Evolutionary conservation across 2,888 invertebrate species (phyloP), one percentile per base, ranked within the genome.

Genomic region (Lepidocyrtoides sp.): DNA sequence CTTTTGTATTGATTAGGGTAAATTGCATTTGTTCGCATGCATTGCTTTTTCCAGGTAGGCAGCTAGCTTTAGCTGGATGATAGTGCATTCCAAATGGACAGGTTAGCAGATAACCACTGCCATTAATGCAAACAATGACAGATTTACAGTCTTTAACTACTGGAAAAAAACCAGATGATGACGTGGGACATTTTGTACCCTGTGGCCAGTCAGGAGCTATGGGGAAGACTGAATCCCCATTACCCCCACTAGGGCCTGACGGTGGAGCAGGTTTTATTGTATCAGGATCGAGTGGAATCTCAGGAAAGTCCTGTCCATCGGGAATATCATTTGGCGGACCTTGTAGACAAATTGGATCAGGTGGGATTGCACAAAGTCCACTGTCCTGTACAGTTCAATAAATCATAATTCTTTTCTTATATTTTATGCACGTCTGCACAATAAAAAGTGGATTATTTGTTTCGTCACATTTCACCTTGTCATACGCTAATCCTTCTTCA

Each of bases 401-500:
- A n/a, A n/a, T n/a, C n/a, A 41, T 36, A 23, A 8, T 69, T 69
- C 26, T n/a, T n/a, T n/a, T n/a, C n/a, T n/a, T n/a, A 26, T 7
- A 20, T 44, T 72, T 77, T 26, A 51, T 29, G n/a, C n/a, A n/a
- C n/a, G n/a, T n/a, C n/a, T n/a, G n/a, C n/a, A n/a, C 41, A 20
- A 20, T 41, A 20, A n/a, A 12, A 3, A 2, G 14, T 12, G 29
- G 14, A 29, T 63, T 4, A 20, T 20, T 41, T 72, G 23, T 41
- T 36, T 32, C 14, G 5, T 2, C 1, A 41, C 29, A 44, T 48
- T 51, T 77, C 48, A 93, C 93, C 86, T 87, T 75, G 69, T 93
- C 89, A 69, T 91, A 93, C 7, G 91, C 86, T n/a, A 92, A 77
- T 44, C 88, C 91, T 29, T 92, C 88, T 20, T 91, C 89, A 79